These are phyloP conservation scores for Mesoclemmys tuberculata DNA, from an alignment of 2,113 vertebrate genomes.

Conservation along the genomic window DNA sequence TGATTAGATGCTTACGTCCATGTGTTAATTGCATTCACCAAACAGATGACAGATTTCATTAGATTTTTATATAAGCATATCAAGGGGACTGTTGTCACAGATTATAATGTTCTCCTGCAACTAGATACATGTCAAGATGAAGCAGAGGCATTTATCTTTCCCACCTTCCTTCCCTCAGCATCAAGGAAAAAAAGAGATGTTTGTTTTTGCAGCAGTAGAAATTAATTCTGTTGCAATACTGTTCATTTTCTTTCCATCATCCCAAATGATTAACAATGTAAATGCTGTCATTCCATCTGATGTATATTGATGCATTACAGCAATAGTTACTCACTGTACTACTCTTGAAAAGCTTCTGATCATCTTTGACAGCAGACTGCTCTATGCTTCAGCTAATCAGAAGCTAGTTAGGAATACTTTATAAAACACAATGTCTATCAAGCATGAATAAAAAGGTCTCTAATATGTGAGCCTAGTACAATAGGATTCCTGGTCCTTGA, in stretches of 20 bases:
- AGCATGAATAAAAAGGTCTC: not conserved
- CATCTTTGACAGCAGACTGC: slow-evolving; percentile 57
- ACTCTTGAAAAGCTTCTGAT: slow-evolving; percentile 52
- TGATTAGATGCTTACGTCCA: not conserved
- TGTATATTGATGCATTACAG: not conserved
- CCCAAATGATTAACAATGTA: slow-evolving; percentile 60
- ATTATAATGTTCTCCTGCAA: not conserved
- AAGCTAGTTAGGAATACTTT: not conserved
- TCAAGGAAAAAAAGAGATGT: slow-evolving; percentile 42
- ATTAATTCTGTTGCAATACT: slow-evolving; percentile 44
- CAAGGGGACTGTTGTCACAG: not conserved
- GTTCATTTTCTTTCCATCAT: slow-evolving; percentile 35
- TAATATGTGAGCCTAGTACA: not conserved
- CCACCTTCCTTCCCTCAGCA: slow-evolving; percentile 38
- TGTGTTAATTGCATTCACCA: slow-evolving; percentile 8
- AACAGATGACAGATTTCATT: not conserved
- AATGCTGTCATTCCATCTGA: slow-evolving; percentile 45
- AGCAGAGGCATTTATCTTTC: slow-evolving; percentile 21
- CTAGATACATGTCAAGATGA: not conserved
- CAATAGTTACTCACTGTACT: slow-evolving; percentile 1
- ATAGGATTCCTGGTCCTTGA: not conserved
- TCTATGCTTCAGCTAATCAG: slow-evolving; percentile 39
- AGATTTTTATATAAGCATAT: not conserved
- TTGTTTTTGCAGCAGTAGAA: slow-evolving; percentile 29
- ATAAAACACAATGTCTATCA: not conserved